Evolutionary conservation across 1,140 invertebrate species (phyloP), one percentile per base, ranked within the genome.

Genomic region (Drosophila subobscura): DNA sequence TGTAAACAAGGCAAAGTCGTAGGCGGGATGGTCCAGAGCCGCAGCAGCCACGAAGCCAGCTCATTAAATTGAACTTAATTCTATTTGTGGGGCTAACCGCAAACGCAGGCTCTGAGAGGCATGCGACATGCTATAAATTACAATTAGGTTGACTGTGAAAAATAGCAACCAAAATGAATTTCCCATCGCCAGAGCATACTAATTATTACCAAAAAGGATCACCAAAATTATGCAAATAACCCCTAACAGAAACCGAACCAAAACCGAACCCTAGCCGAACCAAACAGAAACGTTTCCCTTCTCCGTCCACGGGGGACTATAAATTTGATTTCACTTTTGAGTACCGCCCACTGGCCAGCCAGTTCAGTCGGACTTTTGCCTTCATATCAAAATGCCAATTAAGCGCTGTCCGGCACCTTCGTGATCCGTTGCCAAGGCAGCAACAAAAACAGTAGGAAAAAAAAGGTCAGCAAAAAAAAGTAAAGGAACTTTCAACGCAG

Each of bases 341-440:
- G 40, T 42, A 52, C 72, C 27, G 46, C 25, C 44, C 20, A 53
- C 61, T 41, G 45, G 52, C 42, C 46, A 49, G 60, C 10, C 10
- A 4, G 10, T 37, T 12, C 16, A 20, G 16, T 20, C 44, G 25
- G 29, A 53, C 33, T 25, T 29, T 29, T 37, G 66, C 81, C 75
- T 83, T 86, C 83, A 86, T 86, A 72, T 83, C 78, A 71, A 72
- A 88, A 88, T 83, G 83, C 71, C 83, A 86, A 86, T 86, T 86
- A 86, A 78, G 78, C 71, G 60, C 22, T 33, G 56, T 33, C 53
- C 16, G 78, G 27, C 75, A 76, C 66, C 74, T 78, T 42, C 59
- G 56, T n/a, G 33, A 78, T 65, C 49, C 64, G 68, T 41, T 46
- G 41, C 58, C 59, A 40, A 40, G 16, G 37, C 20, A 66, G 54